Evolutionary conservation across 2,888 invertebrate species (phyloP).

Genomic region (Apodemia mormo): DNA sequence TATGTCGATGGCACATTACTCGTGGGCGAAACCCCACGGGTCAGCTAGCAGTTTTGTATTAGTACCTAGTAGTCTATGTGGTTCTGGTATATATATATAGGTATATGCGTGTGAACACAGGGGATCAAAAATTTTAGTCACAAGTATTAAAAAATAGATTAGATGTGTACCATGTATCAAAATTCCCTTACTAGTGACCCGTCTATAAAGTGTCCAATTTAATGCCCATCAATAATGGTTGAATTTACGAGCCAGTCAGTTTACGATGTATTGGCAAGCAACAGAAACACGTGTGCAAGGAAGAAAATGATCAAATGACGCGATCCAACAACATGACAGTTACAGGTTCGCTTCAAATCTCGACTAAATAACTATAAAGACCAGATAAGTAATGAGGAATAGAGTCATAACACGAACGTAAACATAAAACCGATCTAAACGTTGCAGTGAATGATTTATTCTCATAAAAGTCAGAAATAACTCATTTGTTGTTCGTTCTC

Average conservation of each 20-base stretch:
- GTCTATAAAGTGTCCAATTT: conserved; percentile 68
- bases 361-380: conserved; percentile 14
- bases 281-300: conserved; percentile 51
- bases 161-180: not conserved
- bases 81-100: too few relatives aligned
- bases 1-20: too few relatives aligned
- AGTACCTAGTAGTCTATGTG: too few relatives aligned
- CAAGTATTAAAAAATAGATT: too few relatives aligned
- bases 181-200: conserved; percentile 45
- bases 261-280: conserved; percentile 73
- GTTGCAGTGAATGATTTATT: conserved; percentile 17
- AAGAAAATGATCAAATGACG: conserved; percentile 44
- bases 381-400: conserved; percentile 16
- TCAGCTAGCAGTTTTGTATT: too few relatives aligned
- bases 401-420: conserved; percentile 13
- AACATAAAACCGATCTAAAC: conserved; percentile 15
- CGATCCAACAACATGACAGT: not conserved
- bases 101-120: too few relatives aligned
- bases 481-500: conserved; percentile 16
- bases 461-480: conserved; percentile 18
- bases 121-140: too few relatives aligned
- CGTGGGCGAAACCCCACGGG: too few relatives aligned
- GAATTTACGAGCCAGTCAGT: conserved; percentile 71
- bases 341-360: conserved; percentile 5
- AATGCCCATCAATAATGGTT: conserved; percentile 71